Conservation (phyloP, 2,797 vertebrate species). For the Cirrhinus molitorella region DNA sequence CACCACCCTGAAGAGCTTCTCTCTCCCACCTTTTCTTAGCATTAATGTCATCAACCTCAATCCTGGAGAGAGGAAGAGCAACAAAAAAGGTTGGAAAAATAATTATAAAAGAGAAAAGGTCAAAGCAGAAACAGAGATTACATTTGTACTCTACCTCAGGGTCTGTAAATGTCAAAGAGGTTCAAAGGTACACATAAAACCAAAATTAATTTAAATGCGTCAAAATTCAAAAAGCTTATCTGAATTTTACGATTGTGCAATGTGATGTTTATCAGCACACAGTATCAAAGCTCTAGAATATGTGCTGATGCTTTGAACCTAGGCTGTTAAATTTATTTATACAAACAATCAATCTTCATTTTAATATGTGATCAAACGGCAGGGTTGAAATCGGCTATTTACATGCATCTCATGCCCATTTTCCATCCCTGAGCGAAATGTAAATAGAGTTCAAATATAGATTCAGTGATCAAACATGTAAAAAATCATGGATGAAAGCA, state of each 20-base stretch:
- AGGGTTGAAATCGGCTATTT: background rate
- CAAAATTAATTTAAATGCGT: background rate
- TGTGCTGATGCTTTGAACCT: background rate
- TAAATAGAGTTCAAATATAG: conserved; percentile 9
- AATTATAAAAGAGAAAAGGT: conserved; percentile 13
- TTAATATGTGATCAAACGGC: background rate
- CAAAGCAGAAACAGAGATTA: conserved; percentile 22
- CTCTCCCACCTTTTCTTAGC: conserved; percentile 9
- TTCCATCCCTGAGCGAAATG: background rate
- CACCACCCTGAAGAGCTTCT: conserved; percentile 5
- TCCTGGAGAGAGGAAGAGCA: conserved; percentile 3
- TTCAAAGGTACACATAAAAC: conserved; percentile 30
- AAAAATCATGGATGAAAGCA: background rate
- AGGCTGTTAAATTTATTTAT: background rate
- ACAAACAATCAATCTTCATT: conserved; percentile 23
- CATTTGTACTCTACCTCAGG: conserved; percentile 4
- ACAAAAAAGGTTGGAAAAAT: conserved; percentile 21
- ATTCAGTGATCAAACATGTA: conserved; percentile 22
- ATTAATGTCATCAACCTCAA: conserved; percentile 51
- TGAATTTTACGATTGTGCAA: background rate
- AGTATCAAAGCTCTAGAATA: background rate
- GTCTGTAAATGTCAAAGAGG: conserved; percentile 20
- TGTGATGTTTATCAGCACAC: background rate
- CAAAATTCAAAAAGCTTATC: background rate
- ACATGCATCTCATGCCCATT: conserved; percentile 1